Conservation (phyloP, 2,113 vertebrate genomes). For the Brachyhypopomus gauderio region DNA sequence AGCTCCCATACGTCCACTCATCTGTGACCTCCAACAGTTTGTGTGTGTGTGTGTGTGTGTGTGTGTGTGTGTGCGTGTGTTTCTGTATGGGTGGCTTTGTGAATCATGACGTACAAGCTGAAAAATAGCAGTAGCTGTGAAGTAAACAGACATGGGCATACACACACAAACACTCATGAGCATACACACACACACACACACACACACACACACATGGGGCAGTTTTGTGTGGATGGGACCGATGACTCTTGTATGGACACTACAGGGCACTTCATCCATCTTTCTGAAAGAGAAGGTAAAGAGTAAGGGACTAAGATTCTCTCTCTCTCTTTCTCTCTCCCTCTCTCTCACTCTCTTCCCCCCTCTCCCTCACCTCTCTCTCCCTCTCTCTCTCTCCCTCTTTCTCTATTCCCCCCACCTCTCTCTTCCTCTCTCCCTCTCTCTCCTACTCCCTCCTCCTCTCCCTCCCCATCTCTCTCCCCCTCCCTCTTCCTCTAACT, state of each 20-base stretch:
- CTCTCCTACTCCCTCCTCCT: constrained; percentile 64
- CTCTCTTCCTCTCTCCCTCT: constrained; percentile 69
- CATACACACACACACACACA: constrained; percentile 19
- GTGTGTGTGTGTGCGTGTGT: no score
- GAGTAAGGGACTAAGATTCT: constrained; percentile 70
- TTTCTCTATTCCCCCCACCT: constrained; percentile 62
- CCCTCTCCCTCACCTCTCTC: constrained; percentile 66
- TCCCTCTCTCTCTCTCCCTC: constrained; percentile 70
- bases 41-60: background rate
- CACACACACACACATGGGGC: constrained; percentile 5
- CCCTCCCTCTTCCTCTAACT: constrained; percentile 67
- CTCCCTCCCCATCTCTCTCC: constrained; percentile 73
- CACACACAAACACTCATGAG: constrained; percentile 6
- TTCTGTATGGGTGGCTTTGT: constrained; percentile 32
- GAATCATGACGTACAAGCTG: constrained; percentile 24
- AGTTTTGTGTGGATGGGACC: background rate
- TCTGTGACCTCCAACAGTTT: constrained; percentile 25
- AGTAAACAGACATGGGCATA: constrained; percentile 28
- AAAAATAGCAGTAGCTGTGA: constrained; percentile 36
- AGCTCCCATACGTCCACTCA: background rate
- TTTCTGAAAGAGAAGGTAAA: constrained; percentile 70
- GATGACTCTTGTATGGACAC: constrained; percentile 18
- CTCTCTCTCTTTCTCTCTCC: constrained; percentile 70
- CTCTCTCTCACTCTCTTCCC: constrained; percentile 67
- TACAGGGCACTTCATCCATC: constrained; percentile 64